These are phyloP conservation scores for Teleogryllus occipitalis DNA, from an alignment of 1,140 invertebrate genomes.

Conservation along the genomic window DNA sequence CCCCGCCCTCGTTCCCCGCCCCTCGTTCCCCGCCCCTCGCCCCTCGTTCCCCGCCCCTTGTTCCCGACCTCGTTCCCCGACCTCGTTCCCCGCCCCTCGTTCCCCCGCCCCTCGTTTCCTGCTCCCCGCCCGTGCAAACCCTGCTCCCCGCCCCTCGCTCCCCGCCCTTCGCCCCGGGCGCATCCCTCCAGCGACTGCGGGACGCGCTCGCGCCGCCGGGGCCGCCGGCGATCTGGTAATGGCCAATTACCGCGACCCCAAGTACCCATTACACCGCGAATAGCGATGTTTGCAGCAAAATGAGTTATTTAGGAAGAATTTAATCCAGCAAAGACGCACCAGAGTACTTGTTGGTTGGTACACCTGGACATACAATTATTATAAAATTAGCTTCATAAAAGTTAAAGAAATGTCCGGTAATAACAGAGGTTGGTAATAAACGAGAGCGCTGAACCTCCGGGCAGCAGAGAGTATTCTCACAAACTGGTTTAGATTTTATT, in stretches of 20 bases:
- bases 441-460: not conserved
- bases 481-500: conserved; percentile 6
- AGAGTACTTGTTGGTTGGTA: not conserved
- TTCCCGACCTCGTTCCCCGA: no score
- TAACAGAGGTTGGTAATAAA: not conserved
- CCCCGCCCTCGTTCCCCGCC: no score
- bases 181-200: no score
- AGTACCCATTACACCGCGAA: not conserved
- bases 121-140: no score
- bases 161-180: no score
- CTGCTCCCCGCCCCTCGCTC: no score
- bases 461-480: not conserved
- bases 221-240: not conserved
- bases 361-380: not conserved
- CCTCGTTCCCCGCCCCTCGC: no score
- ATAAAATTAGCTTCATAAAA: conserved; percentile 6
- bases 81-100: no score
- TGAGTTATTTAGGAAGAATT: conserved; percentile 1
- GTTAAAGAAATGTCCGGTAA: conserved; percentile 1
- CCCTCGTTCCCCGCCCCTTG: no score
- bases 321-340: not conserved
- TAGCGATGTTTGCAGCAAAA: not conserved
- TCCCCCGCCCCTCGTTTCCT: no score
- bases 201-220: no score
- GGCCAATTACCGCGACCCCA: not conserved